A percentile compares a stretch with the other conserved stretches of the same genome.
Conservation (phyloP, 2,113 vertebrate genomes). For the Hyaena hyaena region DNA sequence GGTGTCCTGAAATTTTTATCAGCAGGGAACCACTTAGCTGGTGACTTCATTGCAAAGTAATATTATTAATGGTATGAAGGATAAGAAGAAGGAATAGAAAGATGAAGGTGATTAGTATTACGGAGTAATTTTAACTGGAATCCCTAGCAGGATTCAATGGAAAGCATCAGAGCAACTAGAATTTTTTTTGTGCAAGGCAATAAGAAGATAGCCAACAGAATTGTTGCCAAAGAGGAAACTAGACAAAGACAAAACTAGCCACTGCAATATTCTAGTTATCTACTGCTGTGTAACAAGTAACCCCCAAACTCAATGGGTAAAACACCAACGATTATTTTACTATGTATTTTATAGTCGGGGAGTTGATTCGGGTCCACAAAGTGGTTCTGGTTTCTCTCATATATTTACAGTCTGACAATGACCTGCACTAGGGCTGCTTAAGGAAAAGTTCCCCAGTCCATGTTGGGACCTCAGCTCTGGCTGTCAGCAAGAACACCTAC, state of each 20-base stretch:
- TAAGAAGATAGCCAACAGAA: background rate
- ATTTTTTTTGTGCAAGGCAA: background rate
- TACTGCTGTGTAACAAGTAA: background rate
- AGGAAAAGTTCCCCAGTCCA: background rate
- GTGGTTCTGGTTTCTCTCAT: too few relatives aligned
- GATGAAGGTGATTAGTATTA: background rate
- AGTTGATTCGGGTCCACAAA: background rate
- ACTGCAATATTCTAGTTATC: background rate
- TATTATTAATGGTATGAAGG: background rate
- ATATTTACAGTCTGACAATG: background rate
- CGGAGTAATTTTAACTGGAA: background rate
- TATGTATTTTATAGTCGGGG: background rate
- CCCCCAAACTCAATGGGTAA: background rate
- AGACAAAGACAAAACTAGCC: background rate
- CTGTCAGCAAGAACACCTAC: background rate
- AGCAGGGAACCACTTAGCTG: background rate
- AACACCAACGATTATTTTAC: background rate
- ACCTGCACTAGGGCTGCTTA: background rate
- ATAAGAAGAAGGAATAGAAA: background rate
- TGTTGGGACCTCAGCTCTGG: background rate
- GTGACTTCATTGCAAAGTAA: background rate
- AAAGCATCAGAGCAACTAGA: background rate
- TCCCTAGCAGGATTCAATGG: background rate
- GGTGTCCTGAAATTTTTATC: background rate
- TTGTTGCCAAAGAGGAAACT: fast-evolving